phyloP scores from a whole-genome alignment of 2,888 invertebrate genomes.

The Nemurella pictetii region DNA sequence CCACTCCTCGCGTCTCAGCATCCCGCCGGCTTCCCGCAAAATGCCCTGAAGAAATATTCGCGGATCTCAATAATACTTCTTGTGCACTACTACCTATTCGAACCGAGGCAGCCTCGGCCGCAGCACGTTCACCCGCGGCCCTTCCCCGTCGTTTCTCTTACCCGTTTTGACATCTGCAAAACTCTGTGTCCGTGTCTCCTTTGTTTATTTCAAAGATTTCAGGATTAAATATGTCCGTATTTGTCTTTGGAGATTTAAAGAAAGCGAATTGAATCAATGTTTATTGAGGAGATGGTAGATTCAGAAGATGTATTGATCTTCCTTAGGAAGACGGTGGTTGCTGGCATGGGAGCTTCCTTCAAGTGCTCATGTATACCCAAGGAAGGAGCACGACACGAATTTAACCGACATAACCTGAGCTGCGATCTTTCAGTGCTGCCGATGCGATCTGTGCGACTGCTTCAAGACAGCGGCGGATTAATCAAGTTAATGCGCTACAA shows the following conservation, averaged over 20 bases:
- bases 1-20: not conserved
- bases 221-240: constrained; percentile 28
- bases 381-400: not conserved
- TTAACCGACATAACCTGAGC: not conserved
- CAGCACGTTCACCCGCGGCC: not conserved
- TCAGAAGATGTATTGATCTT: constrained; percentile 27
- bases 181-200: constrained; percentile 5
- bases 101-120: not conserved
- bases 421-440: not conserved
- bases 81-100: constrained; percentile 6
- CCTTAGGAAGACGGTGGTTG: not conserved
- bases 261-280: constrained; percentile 25
- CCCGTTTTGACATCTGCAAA: not conserved
- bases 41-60: constrained; percentile 18
- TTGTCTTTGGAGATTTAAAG: constrained; percentile 25
- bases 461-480: not conserved
- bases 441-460: not conserved
- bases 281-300: constrained; percentile 29
- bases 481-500: not conserved
- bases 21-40: not conserved
- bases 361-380: not conserved
- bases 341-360: not conserved
- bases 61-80: constrained; percentile 9
- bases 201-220: constrained; percentile 25
- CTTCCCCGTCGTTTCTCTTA: not conserved